These are phyloP conservation scores for Montipora sp. DNA, from an alignment of 64 coral and sea anemone genomes.

Conservation along the genomic window DNA sequence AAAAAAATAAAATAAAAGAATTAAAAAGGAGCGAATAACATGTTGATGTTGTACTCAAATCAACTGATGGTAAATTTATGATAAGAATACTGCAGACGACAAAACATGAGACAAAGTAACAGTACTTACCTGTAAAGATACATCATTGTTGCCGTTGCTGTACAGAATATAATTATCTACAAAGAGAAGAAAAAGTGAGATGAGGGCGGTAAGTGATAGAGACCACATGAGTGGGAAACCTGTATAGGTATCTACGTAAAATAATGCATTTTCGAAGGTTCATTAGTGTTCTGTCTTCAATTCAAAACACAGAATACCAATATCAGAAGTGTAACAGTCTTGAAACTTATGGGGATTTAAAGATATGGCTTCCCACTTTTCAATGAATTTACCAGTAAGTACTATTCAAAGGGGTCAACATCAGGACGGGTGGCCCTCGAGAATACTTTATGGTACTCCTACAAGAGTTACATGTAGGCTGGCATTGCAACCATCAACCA, in stretches of 20 bases:
- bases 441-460: neutral
- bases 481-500: no score
- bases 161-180: constrained; percentile 90
- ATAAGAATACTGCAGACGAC: neutral
- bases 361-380: no score
- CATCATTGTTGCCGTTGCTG: constrained; percentile 82
- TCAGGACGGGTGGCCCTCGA: no score
- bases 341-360: no score
- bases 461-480: no score
- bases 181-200: neutral
- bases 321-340: no score
- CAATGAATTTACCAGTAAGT: no score
- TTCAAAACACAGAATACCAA: no score
- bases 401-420: no score
- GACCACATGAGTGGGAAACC: neutral
- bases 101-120: neutral
- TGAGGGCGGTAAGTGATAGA: neutral
- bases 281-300: no score
- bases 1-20: neutral
- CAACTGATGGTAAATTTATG: neutral
- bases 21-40: neutral
- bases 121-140: constrained; percentile 90
- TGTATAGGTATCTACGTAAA: no score
- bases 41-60: neutral
- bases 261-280: no score